Conservation (phyloP, 2,888 invertebrate genomes). For the Philhelius pedissequus region DNA sequence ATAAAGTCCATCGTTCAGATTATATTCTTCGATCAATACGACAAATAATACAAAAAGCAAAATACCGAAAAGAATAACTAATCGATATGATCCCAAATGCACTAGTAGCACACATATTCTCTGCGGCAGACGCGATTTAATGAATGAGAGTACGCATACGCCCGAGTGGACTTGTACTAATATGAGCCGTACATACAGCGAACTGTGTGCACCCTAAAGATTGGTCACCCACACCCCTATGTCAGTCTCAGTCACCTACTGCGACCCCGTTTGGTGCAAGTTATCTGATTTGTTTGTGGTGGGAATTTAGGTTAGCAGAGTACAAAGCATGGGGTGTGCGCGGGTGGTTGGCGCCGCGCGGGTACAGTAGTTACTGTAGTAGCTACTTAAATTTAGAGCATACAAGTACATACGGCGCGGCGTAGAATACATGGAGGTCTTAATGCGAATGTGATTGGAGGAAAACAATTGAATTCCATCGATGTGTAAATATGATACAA, state of each 20-base stretch:
- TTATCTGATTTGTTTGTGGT: conserved; percentile 66
- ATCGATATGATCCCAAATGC: conserved; percentile 59
- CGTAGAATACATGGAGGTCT: conserved; percentile 41
- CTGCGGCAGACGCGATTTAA: conserved; percentile 56
- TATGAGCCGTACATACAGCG: neutral
- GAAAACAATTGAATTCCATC: conserved; percentile 55
- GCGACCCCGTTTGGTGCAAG: conserved; percentile 51
- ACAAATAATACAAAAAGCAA: neutral
- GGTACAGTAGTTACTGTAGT: conserved; percentile 42
- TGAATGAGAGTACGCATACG: conserved; percentile 66
- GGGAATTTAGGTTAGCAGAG: conserved; percentile 61
- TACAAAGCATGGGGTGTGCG: conserved; percentile 31
- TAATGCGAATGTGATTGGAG: conserved; percentile 66
- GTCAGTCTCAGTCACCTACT: neutral
- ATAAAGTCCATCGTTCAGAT: neutral
- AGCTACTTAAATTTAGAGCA: conserved; percentile 54
- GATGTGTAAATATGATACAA: conserved; percentile 57
- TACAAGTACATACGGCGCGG: too few relatives aligned
- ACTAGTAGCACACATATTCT: conserved; percentile 56
- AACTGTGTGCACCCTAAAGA: neutral
- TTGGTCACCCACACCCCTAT: neutral
- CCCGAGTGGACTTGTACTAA: conserved; percentile 44
- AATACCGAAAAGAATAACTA: conserved; percentile 28
- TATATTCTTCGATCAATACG: neutral
- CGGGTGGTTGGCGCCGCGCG: too few relatives aligned